Base-by-base conservation (phyloP, 2,797 vertebrate species). In the Gobio occitaniae region DNA sequence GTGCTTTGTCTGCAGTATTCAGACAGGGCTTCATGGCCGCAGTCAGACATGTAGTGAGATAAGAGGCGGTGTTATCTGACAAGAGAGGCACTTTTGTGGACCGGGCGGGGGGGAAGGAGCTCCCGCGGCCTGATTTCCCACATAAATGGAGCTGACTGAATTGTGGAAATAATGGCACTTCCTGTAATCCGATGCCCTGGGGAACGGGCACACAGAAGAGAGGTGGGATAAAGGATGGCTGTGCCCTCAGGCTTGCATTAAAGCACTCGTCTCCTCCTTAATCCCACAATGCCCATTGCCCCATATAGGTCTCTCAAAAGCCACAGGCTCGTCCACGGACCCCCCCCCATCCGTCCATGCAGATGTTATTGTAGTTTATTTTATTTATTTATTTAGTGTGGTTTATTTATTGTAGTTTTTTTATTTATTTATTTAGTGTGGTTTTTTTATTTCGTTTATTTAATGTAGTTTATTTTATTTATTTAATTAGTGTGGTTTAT, bases 141-240 rank as follows among this genome's bases (percentile, higher is more conserved):
- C 90, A 90, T 88, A 92, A 90, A 88, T 86, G 82, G 63, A 88
- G 86, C 89, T 79, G 84, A 81, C 87, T 82, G 82, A 82, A 88
- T 89, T 91, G 89, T 92, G 85, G 82, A 90, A 92, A 93, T 86
- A 87, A 86, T 91, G 91, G 88, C 70, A 69, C 87, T 90, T 91
- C 88, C 87, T 92, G 90, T 92, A 93, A 93, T 90, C 90, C 65
- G 83, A 91, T 87, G 83, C 91, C 87, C 86, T 32, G 82, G 79
- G 79, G 88, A 84, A 68, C 32, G 16, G 81, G 29, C 32, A 36
- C 47, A 65, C 32, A 77, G 38, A 71, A 56, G 78, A 84, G 82
- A 90, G 89, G 82, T 86, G 87, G 84, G 86, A 93, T 87, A 91
- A 93, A 93, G 91, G 82, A 90, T 90, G 89, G 87, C 84, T 90